Percentiles rank a stretch among this genome's conserved stretches.
Conservation (phyloP, 35 echinoderm and acorn worm genomes). For the Acanthaster planci region DNA sequence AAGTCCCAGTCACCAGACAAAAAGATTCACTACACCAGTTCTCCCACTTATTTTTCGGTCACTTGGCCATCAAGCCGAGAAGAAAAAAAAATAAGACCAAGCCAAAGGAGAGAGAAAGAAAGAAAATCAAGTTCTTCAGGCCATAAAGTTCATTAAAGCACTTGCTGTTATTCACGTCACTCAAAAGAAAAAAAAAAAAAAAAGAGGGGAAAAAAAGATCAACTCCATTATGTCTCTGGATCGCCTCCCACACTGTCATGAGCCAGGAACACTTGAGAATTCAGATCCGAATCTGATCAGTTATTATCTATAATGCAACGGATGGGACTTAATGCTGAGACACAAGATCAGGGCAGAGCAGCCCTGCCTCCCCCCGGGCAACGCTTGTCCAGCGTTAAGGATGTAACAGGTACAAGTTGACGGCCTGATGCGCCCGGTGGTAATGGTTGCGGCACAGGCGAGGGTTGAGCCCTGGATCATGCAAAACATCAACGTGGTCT, state of each 20-base stretch:
- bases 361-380: not conserved
- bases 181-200: slow-evolving; percentile 15
- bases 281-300: slow-evolving; percentile 29
- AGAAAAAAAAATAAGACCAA: not conserved
- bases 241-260: slow-evolving; percentile 22
- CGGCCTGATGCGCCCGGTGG: not conserved
- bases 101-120: not conserved
- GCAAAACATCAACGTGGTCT: not conserved
- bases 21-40: not conserved
- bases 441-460: slow-evolving; percentile 1
- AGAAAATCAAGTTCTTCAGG: not conserved
- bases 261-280: slow-evolving; percentile 31
- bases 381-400: slow-evolving; percentile 8
- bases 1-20: not conserved
- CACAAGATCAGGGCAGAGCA: not conserved
- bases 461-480: not conserved
- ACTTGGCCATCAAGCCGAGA: slow-evolving; percentile 10
- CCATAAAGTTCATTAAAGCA: slow-evolving; percentile 32
- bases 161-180: not conserved
- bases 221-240: slow-evolving; percentile 19
- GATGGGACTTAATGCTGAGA: slow-evolving; percentile 13
- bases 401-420: slow-evolving; percentile 20
- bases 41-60: slow-evolving; percentile 5
- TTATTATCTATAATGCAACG: slow-evolving; percentile 21
- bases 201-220: slow-evolving; percentile 7